These are phyloP conservation scores for Perognathus longimembris DNA, from an alignment of 2,113 vertebrate genomes.

Conservation along the genomic window DNA sequence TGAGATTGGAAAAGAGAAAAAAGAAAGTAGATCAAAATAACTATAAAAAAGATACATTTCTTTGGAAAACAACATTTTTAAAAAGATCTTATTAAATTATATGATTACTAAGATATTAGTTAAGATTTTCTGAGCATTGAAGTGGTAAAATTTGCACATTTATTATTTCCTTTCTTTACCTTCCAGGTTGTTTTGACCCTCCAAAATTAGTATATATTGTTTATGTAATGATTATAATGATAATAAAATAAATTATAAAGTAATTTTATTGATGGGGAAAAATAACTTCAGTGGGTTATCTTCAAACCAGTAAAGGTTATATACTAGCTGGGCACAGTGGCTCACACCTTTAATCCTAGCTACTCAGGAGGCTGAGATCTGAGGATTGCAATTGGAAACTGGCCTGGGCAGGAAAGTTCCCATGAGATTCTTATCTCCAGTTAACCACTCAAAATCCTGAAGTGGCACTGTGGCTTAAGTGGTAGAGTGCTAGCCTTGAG, in stretches of 20 bases:
- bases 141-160: slow-evolving; percentile 12
- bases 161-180: slow-evolving; percentile 21
- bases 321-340: too few species aligned
- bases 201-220: too few species aligned
- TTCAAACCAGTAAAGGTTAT: background rate
- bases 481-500: too few species aligned
- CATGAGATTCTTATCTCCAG: too few species aligned
- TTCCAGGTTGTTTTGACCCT: background rate
- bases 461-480: too few species aligned
- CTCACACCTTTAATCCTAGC: too few species aligned
- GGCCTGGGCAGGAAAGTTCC: too few species aligned
- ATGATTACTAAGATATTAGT: background rate
- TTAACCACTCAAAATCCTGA: too few species aligned
- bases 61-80: too few species aligned
- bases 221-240: too few species aligned
- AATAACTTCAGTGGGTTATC: background rate
- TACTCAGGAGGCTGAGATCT: too few species aligned
- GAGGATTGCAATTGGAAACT: too few species aligned
- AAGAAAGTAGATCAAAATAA: slow-evolving; percentile 87
- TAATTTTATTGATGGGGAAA: background rate
- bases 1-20: background rate
- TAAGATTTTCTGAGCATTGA: background rate
- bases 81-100: background rate
- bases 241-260: background rate
- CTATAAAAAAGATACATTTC: background rate